A percentile compares a stretch with the other conserved stretches of the same genome.
Conservation (phyloP, 1,140 invertebrate species). For the Aphaenogaster ashmeadi region DNA sequence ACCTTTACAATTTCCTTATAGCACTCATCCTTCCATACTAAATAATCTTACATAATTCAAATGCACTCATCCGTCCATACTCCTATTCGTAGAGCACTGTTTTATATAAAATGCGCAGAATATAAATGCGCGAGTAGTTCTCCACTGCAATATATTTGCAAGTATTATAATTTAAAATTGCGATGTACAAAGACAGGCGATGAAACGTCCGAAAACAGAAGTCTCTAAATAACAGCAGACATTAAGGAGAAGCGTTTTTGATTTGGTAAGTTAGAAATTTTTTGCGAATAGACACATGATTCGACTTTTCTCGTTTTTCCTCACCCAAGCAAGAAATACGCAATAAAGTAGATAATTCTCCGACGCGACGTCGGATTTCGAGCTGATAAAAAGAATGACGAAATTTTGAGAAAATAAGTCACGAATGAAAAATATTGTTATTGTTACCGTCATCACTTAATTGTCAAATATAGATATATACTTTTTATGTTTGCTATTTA, state of each 20-base stretch:
- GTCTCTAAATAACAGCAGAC: background rate
- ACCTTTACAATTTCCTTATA: too few species aligned
- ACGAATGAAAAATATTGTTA: background rate
- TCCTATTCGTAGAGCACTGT: too few species aligned
- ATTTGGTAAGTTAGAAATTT: background rate
- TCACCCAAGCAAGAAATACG: background rate
- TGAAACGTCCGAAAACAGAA: background rate
- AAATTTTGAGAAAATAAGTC: background rate
- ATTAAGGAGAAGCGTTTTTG: background rate
- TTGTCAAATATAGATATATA: background rate
- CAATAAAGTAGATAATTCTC: background rate
- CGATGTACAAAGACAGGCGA: background rate
- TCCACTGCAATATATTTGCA: background rate
- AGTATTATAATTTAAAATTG: background rate
- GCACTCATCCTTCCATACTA: too few species aligned
- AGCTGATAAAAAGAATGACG: background rate
- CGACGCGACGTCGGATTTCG: background rate
- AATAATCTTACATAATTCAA: too few species aligned
- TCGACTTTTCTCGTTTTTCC: background rate
- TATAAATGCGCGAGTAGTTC: background rate
- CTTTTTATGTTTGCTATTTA: background rate
- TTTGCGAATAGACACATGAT: background rate
- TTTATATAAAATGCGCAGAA: too few species aligned
- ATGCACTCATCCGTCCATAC: too few species aligned
- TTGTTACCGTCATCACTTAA: background rate